Evolutionary conservation across 2,888 invertebrate genomes (phyloP).

Genomic region (Hypolimnas misippus): DNA sequence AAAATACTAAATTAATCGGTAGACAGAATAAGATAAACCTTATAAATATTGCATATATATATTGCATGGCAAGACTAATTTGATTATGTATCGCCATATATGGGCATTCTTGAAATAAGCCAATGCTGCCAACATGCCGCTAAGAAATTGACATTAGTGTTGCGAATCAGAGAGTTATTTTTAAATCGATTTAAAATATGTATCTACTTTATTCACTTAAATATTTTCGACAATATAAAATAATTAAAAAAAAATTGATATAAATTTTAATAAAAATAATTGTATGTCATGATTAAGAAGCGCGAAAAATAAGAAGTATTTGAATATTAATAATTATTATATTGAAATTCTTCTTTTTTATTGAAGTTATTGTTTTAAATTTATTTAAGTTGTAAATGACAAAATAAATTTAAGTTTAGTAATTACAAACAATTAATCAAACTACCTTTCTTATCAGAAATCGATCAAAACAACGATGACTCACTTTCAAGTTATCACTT

Average conservation of each 20-base stretch:
- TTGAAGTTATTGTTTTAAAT: no score
- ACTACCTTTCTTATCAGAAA: no score
- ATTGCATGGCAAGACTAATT: constrained; percentile 26
- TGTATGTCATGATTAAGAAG: no score
- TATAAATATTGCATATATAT: background rate
- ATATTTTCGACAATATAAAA: background rate
- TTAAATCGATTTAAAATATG: background rate
- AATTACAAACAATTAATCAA: no score
- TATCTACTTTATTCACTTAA: background rate
- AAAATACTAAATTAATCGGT: background rate
- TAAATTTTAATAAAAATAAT: background rate
- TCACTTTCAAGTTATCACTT: background rate
- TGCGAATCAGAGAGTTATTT: background rate
- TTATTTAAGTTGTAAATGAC: no score
- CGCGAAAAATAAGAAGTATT: no score
- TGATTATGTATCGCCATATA: constrained; percentile 57
- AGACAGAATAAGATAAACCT: background rate
- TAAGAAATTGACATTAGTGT: constrained; percentile 17
- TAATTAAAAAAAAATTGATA: background rate
- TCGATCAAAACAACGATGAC: constrained; percentile 7
- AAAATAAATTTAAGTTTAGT: no score
- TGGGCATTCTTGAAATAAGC: constrained; percentile 54
- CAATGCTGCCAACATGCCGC: constrained; percentile 18
- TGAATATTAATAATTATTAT: no score
- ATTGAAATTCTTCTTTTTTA: no score